Percentiles rank a stretch among this genome's conserved stretches.
Conservation (phyloP, 2,797 vertebrate species). For the Holocentrus rufus region DNA sequence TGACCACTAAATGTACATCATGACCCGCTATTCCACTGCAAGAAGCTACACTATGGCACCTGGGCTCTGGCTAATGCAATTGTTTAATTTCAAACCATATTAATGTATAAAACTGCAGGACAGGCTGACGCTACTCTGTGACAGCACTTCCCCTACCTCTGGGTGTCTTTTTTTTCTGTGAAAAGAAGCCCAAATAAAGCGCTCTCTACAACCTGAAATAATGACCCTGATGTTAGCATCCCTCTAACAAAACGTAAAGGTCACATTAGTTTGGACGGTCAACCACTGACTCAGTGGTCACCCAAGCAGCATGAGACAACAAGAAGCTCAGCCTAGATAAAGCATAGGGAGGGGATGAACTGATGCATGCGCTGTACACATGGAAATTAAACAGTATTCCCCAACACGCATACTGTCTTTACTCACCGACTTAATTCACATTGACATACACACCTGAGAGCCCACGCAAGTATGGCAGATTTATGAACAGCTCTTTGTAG, state of each 20-base stretch:
- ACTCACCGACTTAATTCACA: slow-evolving; percentile 26
- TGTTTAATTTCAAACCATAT: slow-evolving; percentile 25
- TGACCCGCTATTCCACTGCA: slow-evolving; percentile 16
- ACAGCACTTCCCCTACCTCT: background rate
- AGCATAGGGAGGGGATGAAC: slow-evolving; percentile 9
- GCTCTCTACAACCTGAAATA: slow-evolving; percentile 4
- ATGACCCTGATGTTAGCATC: background rate
- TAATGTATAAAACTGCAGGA: background rate
- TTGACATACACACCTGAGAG: slow-evolving; percentile 23
- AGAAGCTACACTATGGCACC: background rate
- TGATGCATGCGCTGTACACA: slow-evolving; percentile 6
- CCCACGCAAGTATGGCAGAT: slow-evolving; percentile 3
- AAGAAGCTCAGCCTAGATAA: slow-evolving; percentile 30
- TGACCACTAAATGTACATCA: slow-evolving; percentile 1
- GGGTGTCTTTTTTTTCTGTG: background rate
- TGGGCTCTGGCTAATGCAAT: slow-evolving; percentile 25
- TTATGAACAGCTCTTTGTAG: slow-evolving; percentile 17
- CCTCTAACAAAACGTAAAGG: slow-evolving; percentile 4
- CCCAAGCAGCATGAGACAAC: slow-evolving; percentile 31
- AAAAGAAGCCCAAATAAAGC: slow-evolving; percentile 10
- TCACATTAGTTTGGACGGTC: slow-evolving; percentile 18
- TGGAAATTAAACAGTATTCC: background rate
- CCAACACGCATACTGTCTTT: slow-evolving; percentile 20
- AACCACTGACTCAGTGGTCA: slow-evolving; percentile 10
- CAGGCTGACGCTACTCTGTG: background rate